Percentiles rank a stretch among this genome's conserved stretches.
Evolutionary conservation across 1,140 invertebrate genomes (phyloP).

Genomic region (Pentalonia nigronervosa): DNA sequence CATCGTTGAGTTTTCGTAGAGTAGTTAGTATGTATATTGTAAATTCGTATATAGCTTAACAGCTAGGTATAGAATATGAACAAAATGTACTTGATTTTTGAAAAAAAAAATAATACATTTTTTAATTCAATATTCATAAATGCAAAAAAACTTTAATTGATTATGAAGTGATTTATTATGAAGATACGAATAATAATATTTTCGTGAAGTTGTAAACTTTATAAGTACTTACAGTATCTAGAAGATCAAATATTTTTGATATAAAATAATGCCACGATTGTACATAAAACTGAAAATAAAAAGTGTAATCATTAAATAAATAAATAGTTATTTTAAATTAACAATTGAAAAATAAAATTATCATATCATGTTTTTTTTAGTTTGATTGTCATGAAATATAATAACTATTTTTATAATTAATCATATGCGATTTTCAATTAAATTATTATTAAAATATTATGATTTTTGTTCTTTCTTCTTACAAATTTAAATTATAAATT

Average conservation of each 20-base stretch:
- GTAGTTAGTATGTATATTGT: neutral
- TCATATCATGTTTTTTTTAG: neutral
- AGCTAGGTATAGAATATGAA: neutral
- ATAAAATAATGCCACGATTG: constrained; percentile 71
- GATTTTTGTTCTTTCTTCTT: too few relatives aligned
- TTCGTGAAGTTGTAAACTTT: neutral
- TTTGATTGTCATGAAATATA: neutral
- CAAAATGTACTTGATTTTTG: neutral
- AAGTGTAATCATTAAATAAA: neutral
- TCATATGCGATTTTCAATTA: neutral
- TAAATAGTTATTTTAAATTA: neutral
- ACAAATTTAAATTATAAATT: too few relatives aligned
- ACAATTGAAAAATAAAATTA: neutral
- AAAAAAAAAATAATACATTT: neutral
- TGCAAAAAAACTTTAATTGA: too few relatives aligned
- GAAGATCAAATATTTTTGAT: constrained; percentile 71
- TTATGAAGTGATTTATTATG: neutral
- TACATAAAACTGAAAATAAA: constrained; percentile 65
- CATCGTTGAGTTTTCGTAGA: neutral
- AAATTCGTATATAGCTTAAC: neutral
- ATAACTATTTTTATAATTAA: neutral
- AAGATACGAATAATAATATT: neutral
- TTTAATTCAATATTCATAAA: too few relatives aligned
- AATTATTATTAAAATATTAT: too few relatives aligned
- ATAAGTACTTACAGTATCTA: constrained; percentile 67